Evolutionary conservation across 2,113 vertebrate genomes (phyloP).

Genomic region (Rhegmatorhina hoffmannsi): DNA sequence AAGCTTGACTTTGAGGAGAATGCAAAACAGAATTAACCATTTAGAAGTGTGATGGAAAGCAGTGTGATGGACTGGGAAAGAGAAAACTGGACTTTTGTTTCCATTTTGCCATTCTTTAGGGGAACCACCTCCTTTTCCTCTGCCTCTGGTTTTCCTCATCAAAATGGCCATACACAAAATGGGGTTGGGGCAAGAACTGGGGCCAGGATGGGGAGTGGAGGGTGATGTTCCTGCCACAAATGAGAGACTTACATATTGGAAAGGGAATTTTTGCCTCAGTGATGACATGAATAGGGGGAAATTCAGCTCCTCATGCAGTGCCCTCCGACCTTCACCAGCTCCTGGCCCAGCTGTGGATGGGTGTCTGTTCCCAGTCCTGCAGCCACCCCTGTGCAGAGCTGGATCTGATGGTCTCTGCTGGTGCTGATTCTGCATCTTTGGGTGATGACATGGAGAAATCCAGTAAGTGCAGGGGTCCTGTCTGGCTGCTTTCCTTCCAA

Average conservation of each 20-base stretch:
- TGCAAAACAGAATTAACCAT: conserved; percentile 16
- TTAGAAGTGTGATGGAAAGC: background rate
- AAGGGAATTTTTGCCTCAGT: background rate
- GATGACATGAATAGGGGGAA: background rate
- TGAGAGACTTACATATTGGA: background rate
- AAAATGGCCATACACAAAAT: background rate
- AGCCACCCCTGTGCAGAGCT: background rate
- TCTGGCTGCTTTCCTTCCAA: background rate
- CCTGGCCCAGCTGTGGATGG: background rate
- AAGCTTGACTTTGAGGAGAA: conserved; percentile 42
- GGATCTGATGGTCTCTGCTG: background rate
- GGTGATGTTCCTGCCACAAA: background rate
- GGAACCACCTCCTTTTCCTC: background rate
- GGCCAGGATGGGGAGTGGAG: background rate
- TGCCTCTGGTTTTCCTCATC: background rate
- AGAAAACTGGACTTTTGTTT: background rate
- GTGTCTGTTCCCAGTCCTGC: background rate
- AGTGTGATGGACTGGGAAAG: background rate
- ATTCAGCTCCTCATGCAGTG: background rate
- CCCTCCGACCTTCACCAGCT: background rate
- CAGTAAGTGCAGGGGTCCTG: background rate
- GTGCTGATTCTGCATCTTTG: background rate
- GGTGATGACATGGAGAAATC: background rate
- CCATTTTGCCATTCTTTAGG: background rate
- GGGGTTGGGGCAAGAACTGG: background rate